Percentiles rank a stretch among this genome's conserved stretches.
These are phyloP conservation scores for Athalia rosae DNA, from an alignment of 2,888 invertebrate genomes.

Conservation along the genomic window DNA sequence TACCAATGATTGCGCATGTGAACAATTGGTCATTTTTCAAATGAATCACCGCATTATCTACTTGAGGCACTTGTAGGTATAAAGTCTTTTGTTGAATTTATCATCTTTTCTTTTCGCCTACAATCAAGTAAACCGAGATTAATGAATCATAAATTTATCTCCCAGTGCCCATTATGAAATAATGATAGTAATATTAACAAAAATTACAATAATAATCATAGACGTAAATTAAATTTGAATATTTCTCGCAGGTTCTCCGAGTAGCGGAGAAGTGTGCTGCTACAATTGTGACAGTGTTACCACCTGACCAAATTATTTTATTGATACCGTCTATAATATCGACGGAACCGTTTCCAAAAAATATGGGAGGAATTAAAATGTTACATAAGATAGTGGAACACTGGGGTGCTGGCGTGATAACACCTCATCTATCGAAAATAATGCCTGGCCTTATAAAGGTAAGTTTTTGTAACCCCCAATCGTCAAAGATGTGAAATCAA, in stretches of 20 bases:
- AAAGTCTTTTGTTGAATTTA: no score
- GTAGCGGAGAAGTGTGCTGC: constrained; percentile 90
- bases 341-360: constrained; percentile 90
- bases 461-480: constrained; percentile 54
- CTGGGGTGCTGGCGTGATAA: constrained; percentile 82
- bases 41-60: no score
- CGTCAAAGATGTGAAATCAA: not conserved
- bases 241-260: constrained; percentile 79
- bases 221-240: no score
- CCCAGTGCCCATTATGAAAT: no score
- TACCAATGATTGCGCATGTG: not conserved
- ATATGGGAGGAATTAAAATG: constrained; percentile 95
- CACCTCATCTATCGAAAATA: constrained; percentile 85
- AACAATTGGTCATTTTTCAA: not conserved
- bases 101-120: no score
- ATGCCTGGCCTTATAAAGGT: constrained; percentile 94
- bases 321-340: constrained; percentile 89
- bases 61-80: no score
- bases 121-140: no score
- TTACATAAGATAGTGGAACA: constrained; percentile 89
- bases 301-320: constrained; percentile 86
- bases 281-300: constrained; percentile 86
- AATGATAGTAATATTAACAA: no score
- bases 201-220: no score
- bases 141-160: no score